Conservation (phyloP, 1,140 invertebrate species). For the Zaprionus camerounensis region DNA sequence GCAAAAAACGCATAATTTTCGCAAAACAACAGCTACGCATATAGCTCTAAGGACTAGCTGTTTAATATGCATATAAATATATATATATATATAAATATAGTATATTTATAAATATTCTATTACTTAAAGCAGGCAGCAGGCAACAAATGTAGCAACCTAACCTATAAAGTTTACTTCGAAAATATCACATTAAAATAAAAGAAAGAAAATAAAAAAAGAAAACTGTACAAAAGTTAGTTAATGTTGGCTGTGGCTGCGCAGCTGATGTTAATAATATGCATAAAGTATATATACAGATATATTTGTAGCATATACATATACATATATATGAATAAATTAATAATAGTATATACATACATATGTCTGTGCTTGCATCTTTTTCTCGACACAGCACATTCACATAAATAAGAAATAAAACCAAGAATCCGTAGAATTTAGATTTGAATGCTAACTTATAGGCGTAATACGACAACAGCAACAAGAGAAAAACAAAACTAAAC, state of each 20-base stretch:
- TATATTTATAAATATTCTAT: slow-evolving; percentile 44
- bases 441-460: slow-evolving; percentile 66
- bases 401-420: slow-evolving; percentile 47
- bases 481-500: slow-evolving; percentile 51
- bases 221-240: slow-evolving; percentile 74
- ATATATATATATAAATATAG: slow-evolving; percentile 42
- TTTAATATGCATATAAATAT: slow-evolving; percentile 70
- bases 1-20: slow-evolving; percentile 58
- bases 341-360: slow-evolving; percentile 54
- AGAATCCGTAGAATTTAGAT: slow-evolving; percentile 67
- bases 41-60: slow-evolving; percentile 66
- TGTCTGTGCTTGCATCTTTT: slow-evolving; percentile 71
- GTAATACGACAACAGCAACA: slow-evolving; percentile 41
- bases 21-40: slow-evolving; percentile 68
- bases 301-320: slow-evolving; percentile 46
- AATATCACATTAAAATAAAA: slow-evolving; percentile 64
- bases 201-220: slow-evolving; percentile 35
- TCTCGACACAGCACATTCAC: slow-evolving; percentile 62
- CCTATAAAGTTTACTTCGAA: slow-evolving; percentile 69
- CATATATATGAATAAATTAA: slow-evolving; percentile 48
- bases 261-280: slow-evolving; percentile 49
- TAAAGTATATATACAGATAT: slow-evolving; percentile 64
- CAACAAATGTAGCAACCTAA: slow-evolving; percentile 68
- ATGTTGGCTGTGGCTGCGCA: slow-evolving; percentile 52
- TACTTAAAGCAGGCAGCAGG: slow-evolving; percentile 63